Evolutionary conservation across 2,113 vertebrate genomes (phyloP).

Genomic region (Gambusia affinis): DNA sequence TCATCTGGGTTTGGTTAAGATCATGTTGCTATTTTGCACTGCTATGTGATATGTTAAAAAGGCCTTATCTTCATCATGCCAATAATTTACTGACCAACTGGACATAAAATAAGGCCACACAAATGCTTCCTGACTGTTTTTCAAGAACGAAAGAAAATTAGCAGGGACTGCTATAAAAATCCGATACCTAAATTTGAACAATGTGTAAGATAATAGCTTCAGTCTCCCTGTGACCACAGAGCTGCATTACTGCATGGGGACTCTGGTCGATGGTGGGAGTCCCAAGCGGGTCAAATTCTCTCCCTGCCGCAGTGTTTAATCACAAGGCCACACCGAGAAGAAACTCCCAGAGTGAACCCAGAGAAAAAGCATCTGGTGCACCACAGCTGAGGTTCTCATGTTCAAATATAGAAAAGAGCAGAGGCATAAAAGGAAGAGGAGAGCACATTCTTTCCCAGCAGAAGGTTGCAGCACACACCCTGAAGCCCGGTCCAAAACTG

Average conservation of each 20-base stretch:
- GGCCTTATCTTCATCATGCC: constrained; percentile 31
- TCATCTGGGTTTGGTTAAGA: constrained; percentile 38
- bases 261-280: constrained; percentile 33
- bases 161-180: constrained; percentile 18
- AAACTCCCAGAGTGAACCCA: constrained; percentile 54
- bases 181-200: constrained; percentile 10
- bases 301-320: constrained; percentile 49
- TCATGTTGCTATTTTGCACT: constrained; percentile 37
- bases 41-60: constrained; percentile 25
- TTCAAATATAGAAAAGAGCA: constrained; percentile 70
- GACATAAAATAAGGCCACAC: constrained; percentile 1
- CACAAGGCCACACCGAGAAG: constrained; percentile 52
- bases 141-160: constrained; percentile 1
- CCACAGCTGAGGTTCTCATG: constrained; percentile 57
- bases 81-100: constrained; percentile 1
- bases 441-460: constrained; percentile 67
- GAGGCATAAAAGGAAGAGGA: constrained; percentile 46
- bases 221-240: constrained; percentile 12
- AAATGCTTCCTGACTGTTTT: constrained; percentile 14
- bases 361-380: constrained; percentile 61
- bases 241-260: constrained; percentile 15
- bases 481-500: constrained; percentile 33
- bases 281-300: constrained; percentile 41
- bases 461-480: constrained; percentile 59
- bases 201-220: constrained; percentile 25